Evolutionary conservation across 2,797 vertebrate species (phyloP).

Genomic region (Limnodromus scolopaceus): DNA sequence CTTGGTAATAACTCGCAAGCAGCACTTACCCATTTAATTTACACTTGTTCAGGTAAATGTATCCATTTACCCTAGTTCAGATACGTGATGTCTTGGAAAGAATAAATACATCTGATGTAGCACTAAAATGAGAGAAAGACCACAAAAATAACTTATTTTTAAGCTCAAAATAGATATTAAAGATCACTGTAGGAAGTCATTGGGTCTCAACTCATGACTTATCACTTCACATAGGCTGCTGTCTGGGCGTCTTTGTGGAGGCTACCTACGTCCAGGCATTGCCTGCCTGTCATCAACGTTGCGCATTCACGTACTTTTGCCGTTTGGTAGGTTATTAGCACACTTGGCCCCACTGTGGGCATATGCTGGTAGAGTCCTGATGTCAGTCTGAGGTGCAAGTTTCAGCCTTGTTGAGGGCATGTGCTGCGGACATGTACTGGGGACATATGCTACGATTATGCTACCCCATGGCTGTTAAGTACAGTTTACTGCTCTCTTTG

Average conservation of each 20-base stretch:
- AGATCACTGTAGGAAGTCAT: not conserved
- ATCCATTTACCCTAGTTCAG: not conserved
- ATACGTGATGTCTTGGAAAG: not conserved
- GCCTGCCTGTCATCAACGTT: not conserved
- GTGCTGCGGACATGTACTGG: not conserved
- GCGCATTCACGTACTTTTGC: accelerated
- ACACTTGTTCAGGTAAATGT: not conserved
- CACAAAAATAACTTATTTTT: not conserved
- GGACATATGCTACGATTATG: too few relatives aligned
- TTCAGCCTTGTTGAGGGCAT: not conserved
- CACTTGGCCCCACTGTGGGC: not conserved
- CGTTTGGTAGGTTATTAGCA: not conserved
- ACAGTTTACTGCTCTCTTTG: not conserved
- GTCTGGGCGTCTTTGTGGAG: not conserved
- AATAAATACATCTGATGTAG: not conserved
- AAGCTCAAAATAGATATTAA: not conserved
- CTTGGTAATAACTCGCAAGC: not conserved
- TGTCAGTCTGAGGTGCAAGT: not conserved
- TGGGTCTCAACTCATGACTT: not conserved
- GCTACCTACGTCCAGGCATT: not conserved
- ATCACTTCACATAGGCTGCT: not conserved
- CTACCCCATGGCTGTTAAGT: not conserved
- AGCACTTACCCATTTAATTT: not conserved
- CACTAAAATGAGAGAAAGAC: not conserved
- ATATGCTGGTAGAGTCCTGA: not conserved